Conservation (phyloP, 2,113 vertebrate genomes). For the Otis tarda region DNA sequence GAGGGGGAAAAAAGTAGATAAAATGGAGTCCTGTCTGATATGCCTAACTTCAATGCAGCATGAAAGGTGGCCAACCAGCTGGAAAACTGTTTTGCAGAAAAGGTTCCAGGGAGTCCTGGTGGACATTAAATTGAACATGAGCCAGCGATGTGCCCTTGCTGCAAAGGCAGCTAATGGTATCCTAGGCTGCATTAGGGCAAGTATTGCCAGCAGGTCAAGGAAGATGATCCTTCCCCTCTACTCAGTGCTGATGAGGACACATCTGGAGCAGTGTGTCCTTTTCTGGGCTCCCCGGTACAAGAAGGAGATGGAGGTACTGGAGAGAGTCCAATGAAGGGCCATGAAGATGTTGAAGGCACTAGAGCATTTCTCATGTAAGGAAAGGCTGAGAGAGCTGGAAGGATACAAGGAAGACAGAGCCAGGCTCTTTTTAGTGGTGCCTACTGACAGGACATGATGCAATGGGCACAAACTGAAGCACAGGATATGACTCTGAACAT, state of each 20-base stretch:
- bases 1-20: not conserved
- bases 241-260: not conserved
- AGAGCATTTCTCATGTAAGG: not conserved
- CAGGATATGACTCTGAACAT: not conserved
- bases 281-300: not conserved
- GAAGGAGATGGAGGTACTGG: not conserved
- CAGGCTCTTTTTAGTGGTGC: not conserved
- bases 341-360: not conserved
- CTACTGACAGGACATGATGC: too few species aligned
- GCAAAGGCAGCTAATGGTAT: not conserved
- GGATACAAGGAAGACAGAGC: not conserved
- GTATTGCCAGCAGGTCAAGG: not conserved
- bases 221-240: not conserved
- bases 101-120: not conserved
- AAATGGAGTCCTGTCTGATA: not conserved
- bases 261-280: not conserved
- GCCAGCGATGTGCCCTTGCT: not conserved
- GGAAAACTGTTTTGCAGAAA: not conserved
- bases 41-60: not conserved
- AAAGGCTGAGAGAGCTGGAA: not conserved
- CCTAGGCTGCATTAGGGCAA: not conserved
- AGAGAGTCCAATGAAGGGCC: not conserved
- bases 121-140: not conserved
- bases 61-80: not conserved
- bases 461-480: not conserved